phyloP scores from a whole-genome alignment of 2,113 vertebrate species.

The Circaetus gallicus region DNA sequence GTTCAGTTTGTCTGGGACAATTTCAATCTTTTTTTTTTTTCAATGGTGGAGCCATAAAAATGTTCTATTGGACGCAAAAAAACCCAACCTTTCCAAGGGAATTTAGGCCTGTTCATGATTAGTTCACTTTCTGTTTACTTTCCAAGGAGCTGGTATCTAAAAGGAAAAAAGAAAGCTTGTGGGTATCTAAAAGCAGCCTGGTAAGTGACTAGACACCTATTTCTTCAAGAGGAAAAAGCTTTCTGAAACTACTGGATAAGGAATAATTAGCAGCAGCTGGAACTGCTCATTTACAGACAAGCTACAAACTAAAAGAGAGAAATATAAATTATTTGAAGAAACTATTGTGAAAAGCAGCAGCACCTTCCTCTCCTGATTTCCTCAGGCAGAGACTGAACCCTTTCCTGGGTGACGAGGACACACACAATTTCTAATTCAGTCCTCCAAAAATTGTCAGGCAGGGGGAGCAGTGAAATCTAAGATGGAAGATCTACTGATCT shows the following conservation, averaged over 20 bases:
- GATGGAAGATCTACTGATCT: neutral
- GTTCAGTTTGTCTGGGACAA: neutral
- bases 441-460: neutral
- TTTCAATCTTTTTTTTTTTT: neutral
- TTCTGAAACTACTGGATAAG: neutral
- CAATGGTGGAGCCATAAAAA: neutral
- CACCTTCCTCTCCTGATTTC: neutral
- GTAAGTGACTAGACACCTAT: neutral
- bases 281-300: neutral
- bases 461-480: neutral
- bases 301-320: neutral
- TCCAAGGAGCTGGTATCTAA: neutral
- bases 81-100: neutral
- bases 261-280: neutral
- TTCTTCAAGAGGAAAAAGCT: neutral
- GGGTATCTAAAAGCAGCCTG: neutral
- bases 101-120: neutral
- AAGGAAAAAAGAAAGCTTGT: neutral
- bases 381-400: neutral
- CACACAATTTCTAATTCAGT: neutral
- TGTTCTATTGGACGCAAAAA: neutral
- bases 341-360: neutral
- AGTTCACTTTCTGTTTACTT: neutral
- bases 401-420: neutral
- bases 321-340: neutral